A percentile compares a stretch with the other conserved stretches of the same genome.
Conservation (phyloP, 2,888 invertebrate species). For the Empis livida region DNA sequence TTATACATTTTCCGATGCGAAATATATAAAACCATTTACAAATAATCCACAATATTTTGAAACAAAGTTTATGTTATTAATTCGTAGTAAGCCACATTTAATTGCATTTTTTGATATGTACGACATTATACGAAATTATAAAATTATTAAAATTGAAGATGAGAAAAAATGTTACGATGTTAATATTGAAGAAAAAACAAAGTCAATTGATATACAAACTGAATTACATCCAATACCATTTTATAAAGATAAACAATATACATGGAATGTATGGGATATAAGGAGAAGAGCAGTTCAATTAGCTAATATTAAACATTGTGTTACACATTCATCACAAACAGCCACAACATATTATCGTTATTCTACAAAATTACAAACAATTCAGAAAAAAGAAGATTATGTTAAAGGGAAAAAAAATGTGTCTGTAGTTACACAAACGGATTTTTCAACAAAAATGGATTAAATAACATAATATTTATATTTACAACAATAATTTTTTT, state of each 20-base stretch:
- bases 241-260: conserved; percentile 54
- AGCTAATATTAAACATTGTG: conserved; percentile 28
- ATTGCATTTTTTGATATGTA: conserved; percentile 54
- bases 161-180: not conserved
- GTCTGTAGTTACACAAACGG: not conserved
- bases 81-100: conserved; percentile 52
- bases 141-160: conserved; percentile 23
- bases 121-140: conserved; percentile 33
- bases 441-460: no score
- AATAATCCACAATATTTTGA: conserved; percentile 12
- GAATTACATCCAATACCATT: conserved; percentile 52
- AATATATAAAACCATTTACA: conserved; percentile 5
- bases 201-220: conserved; percentile 49
- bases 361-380: not conserved
- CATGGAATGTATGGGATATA: conserved; percentile 78
- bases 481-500: no score
- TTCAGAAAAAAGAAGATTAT: not conserved
- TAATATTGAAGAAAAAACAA: conserved; percentile 12
- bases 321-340: conserved; percentile 28
- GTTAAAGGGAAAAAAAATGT: not conserved
- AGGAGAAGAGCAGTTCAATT: conserved; percentile 63
- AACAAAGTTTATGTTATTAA: conserved; percentile 40
- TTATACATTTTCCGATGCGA: conserved; percentile 44
- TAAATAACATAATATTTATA: no score
- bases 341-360: conserved; percentile 21